Evolutionary conservation across 92 coral and sea anemone genomes (phyloP).

Genomic region (Phenganax marumi): DNA sequence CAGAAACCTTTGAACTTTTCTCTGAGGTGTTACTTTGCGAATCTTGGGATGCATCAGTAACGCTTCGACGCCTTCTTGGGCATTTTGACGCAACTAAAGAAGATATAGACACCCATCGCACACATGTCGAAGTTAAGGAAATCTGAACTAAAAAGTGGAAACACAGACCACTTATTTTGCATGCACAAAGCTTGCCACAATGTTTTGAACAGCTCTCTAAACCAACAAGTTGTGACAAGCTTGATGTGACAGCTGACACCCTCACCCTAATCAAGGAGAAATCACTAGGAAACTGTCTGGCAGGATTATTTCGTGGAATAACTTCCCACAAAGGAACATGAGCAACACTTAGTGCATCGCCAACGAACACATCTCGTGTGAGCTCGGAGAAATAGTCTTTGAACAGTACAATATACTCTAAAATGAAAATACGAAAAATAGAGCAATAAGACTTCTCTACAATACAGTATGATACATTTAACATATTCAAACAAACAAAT

Average conservation of each 20-base stretch:
- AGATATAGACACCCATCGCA: neutral
- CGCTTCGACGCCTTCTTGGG: slow-evolving; percentile 67
- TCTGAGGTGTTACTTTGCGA: slow-evolving; percentile 86
- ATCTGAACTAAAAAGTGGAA: no score
- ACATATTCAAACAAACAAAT: no score
- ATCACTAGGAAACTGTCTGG: slow-evolving; percentile 91
- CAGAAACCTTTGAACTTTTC: slow-evolving; percentile 83
- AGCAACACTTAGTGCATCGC: slow-evolving; percentile 66
- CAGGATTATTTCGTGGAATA: slow-evolving; percentile 87
- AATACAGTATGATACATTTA: no score
- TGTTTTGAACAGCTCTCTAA: neutral
- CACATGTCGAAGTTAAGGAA: neutral
- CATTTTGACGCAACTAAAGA: slow-evolving; percentile 31
- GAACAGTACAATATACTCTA: slow-evolving; percentile 91
- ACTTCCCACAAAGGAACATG: slow-evolving; percentile 77
- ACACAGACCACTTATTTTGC: no score
- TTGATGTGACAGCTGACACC: neutral
- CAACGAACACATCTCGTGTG: slow-evolving; percentile 64
- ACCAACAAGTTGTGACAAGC: neutral
- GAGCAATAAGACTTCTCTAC: no score
- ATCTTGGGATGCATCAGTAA: slow-evolving; percentile 79
- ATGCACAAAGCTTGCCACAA: neutral
- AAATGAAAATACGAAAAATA: slow-evolving; percentile 3
- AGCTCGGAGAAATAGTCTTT: slow-evolving; percentile 81
- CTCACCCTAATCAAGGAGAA: slow-evolving; percentile 85